Evolutionary conservation across 2,113 vertebrate species (phyloP).

Genomic region (Carassius auratus): DNA sequence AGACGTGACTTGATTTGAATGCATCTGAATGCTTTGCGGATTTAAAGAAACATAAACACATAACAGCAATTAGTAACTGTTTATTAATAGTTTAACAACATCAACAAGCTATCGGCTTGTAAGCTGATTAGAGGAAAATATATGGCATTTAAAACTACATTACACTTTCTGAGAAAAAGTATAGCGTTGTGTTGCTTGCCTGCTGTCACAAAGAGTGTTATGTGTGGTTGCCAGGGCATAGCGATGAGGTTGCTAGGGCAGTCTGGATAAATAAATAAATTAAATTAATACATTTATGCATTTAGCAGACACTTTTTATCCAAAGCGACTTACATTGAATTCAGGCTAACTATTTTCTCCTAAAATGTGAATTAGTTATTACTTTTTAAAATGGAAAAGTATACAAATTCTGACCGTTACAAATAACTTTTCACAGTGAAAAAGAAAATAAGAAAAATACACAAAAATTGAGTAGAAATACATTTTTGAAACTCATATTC

Average conservation of each 20-base stretch:
- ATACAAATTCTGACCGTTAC: not conserved
- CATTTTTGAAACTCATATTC: too few species aligned
- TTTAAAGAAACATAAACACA: constrained; percentile 19
- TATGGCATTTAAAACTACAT: not conserved
- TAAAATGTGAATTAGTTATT: not conserved
- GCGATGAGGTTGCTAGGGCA: not conserved
- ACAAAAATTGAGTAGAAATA: too few species aligned
- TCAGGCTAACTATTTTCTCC: too few species aligned
- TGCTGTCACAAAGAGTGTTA: not conserved
- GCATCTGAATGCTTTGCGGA: not conserved
- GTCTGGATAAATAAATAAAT: not conserved
- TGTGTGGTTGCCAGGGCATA: not conserved
- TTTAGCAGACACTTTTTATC: too few species aligned
- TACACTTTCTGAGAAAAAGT: not conserved
- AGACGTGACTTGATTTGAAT: constrained; percentile 14
- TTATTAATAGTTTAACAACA: not conserved
- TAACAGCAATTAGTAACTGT: constrained; percentile 23
- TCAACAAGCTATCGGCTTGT: not conserved
- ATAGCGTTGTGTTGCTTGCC: not conserved
- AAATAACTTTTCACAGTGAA: not conserved
- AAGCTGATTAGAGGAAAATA: not conserved
- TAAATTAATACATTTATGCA: too few species aligned
- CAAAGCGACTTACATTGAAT: too few species aligned
- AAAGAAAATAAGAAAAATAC: too few species aligned
- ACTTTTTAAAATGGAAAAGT: not conserved